phyloP scores from a whole-genome alignment of 2,888 invertebrate genomes.

The Alloplasta piceator region DNA sequence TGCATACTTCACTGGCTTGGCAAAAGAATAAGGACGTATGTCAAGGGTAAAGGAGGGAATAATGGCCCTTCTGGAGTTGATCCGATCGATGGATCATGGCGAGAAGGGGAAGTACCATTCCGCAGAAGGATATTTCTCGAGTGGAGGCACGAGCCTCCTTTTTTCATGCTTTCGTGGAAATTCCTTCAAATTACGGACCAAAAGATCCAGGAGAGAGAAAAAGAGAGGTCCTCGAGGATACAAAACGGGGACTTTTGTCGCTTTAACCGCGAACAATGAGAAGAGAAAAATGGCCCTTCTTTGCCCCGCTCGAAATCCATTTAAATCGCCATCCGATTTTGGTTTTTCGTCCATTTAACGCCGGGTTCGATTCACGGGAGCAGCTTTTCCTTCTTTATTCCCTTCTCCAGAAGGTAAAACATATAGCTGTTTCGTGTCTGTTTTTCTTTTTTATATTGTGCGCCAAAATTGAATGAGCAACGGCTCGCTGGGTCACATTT shows the following conservation, averaged over 20 bases:
- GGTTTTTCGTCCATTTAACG: constrained; percentile 65
- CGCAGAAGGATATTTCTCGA: constrained; percentile 61
- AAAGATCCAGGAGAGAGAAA: too few species aligned
- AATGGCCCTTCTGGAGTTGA: too few species aligned
- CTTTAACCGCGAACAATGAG: constrained; percentile 18
- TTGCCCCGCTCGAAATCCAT: constrained; percentile 76
- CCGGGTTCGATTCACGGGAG: constrained; percentile 2
- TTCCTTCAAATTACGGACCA: constrained; percentile 50
- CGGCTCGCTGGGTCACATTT: constrained; percentile 55
- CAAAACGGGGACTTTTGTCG: not conserved
- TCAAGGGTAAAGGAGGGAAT: too few species aligned
- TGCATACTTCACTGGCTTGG: too few species aligned
- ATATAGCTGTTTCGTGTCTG: constrained; percentile 15
- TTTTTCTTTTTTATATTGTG: constrained; percentile 20
- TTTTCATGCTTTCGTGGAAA: constrained; percentile 77
- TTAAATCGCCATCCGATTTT: constrained; percentile 79
- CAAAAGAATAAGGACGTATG: too few species aligned
- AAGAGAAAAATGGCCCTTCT: constrained; percentile 46
- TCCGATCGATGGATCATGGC: too few species aligned
- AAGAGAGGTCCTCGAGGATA: too few species aligned
- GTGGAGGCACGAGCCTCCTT: constrained; percentile 78
- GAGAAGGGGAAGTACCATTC: not conserved
- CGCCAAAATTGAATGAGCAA: constrained; percentile 40
- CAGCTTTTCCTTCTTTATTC: constrained; percentile 20
- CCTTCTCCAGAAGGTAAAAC: constrained; percentile 18